These are phyloP conservation scores for Protosalanx chinensis DNA, from an alignment of 2,797 vertebrate genomes.

Conservation along the genomic window DNA sequence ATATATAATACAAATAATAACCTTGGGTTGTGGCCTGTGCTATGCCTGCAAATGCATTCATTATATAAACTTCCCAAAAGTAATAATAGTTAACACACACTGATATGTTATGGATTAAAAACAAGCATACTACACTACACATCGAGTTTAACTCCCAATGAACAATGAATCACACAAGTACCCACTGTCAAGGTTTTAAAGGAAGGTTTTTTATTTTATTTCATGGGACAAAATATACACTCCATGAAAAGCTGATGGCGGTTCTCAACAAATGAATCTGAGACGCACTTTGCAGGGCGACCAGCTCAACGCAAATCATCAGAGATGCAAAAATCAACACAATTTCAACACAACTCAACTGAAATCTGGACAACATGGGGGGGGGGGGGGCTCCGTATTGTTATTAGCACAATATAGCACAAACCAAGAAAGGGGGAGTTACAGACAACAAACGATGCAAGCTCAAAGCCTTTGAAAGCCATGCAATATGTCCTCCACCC, in stretches of 20 bases:
- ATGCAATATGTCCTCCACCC: slow-evolving; percentile 67
- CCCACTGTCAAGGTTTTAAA: slow-evolving; percentile 53
- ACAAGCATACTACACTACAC: background rate
- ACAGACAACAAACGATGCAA: slow-evolving; percentile 62
- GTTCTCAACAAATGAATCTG: slow-evolving; percentile 63
- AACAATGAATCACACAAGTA: background rate
- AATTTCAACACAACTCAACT: slow-evolving; percentile 48
- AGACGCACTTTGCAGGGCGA: slow-evolving; percentile 70
- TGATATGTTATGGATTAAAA: background rate
- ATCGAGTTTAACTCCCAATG: background rate
- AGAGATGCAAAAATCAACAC: slow-evolving; percentile 64
- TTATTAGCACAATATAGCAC: slow-evolving; percentile 56
- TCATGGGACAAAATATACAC: slow-evolving; percentile 80
- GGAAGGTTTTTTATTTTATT: slow-evolving; percentile 85
- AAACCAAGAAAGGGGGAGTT: slow-evolving; percentile 43
- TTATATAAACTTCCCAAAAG: too few species aligned
- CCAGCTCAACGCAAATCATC: slow-evolving; percentile 75
- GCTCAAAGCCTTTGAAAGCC: slow-evolving; percentile 64
- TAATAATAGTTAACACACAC: too few species aligned
- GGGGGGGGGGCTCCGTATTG: slow-evolving; percentile 48
- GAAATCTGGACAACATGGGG: slow-evolving; percentile 51
- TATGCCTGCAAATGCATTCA: too few species aligned
- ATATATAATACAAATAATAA: too few species aligned
- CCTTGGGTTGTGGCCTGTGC: too few species aligned
- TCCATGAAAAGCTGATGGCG: slow-evolving; percentile 68